Percentiles rank a stretch among this genome's conserved stretches.
phyloP scores from a whole-genome alignment of 2,888 invertebrate genomes.

The Trissolcus brochymenae region DNA sequence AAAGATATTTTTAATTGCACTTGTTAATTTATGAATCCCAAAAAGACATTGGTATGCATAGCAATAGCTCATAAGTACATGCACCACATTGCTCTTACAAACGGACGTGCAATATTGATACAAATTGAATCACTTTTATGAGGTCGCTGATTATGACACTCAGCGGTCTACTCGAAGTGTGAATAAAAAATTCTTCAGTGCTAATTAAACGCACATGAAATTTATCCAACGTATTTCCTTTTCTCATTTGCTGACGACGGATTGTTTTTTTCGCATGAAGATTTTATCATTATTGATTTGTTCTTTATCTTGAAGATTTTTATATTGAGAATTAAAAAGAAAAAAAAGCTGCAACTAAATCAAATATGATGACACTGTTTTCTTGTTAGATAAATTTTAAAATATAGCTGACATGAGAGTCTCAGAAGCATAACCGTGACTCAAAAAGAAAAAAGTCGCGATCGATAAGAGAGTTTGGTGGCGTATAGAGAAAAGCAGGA shows the following conservation, averaged over 20 bases:
- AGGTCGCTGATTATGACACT: conserved; percentile 65
- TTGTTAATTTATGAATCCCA: no score
- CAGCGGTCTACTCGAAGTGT: conserved; percentile 23
- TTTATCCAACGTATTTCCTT: background rate
- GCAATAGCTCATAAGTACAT: conserved; percentile 3
- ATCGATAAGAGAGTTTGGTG: conserved; percentile 41
- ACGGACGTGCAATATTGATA: conserved; percentile 31
- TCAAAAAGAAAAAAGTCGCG: conserved; percentile 47
- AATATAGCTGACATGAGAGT: conserved; percentile 37
- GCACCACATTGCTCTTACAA: conserved; percentile 6
- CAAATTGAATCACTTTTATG: conserved; percentile 57
- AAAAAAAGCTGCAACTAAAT: background rate
- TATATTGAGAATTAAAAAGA: background rate
- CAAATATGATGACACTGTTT: conserved; percentile 20
- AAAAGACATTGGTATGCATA: conserved; percentile 14
- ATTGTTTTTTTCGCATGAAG: background rate
- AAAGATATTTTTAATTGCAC: no score
- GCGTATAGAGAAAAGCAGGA: conserved; percentile 30
- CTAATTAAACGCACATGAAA: conserved; percentile 19
- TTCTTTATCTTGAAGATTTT: no score
- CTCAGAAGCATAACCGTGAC: conserved; percentile 21
- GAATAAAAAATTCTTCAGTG: conserved; percentile 25
- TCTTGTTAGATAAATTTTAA: conserved; percentile 19
- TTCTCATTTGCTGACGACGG: no score
- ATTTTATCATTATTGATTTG: no score